Evolutionary conservation across 1,140 invertebrate genomes (phyloP), one percentile per base, ranked within the genome.

Genomic region (Diplogasteroides magnus): DNA sequence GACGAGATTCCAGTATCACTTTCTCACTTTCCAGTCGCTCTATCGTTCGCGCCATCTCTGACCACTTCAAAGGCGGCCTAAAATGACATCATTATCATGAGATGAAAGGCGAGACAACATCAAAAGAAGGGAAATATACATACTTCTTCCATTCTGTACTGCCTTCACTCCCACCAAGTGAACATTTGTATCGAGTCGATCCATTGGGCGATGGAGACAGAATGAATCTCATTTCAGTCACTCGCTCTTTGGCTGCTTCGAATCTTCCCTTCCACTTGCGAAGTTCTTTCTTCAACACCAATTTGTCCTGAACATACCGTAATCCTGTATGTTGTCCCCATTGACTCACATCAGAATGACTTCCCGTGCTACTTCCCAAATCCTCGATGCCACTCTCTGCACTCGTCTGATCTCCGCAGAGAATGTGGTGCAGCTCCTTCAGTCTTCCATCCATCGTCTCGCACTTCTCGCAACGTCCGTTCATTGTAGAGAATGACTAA

Each of bases 361-460:
- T 65, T 2, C 64, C 64, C n/a, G 64, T 37, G 29, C 64, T 65
- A 3, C 31, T 37, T 55, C 64, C 64, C 13, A 65, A 14, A 65
- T 65, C 64, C 48, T 65, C 64, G 19, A 65, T 65, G 2, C 64
- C 64, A 27, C 64, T 65, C 37, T 65, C 64, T 2, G 48, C 64
- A 14, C 31, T 37, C n/a, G 64, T 14, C 25, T 65, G n/a, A 29
- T 65, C 64, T 48, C 64, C 64, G 23, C 31, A 23, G 31, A 65
- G 48, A 48, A 37, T 65, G 25, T 65, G 31, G 26, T 65, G 48
- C 2, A 65, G n/a, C 25, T 65, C 64, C 25, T 31, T 48, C 25
- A 65, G 64, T 23, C 64, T 14, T 3, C 3, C 19, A 48, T 65
- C 64, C 11, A 37, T 55, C 13, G 26, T 13, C 19, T 65, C 64